Evolutionary conservation across 1,140 invertebrate species (phyloP).

Genomic region (Muscidifurax raptorellus): DNA sequence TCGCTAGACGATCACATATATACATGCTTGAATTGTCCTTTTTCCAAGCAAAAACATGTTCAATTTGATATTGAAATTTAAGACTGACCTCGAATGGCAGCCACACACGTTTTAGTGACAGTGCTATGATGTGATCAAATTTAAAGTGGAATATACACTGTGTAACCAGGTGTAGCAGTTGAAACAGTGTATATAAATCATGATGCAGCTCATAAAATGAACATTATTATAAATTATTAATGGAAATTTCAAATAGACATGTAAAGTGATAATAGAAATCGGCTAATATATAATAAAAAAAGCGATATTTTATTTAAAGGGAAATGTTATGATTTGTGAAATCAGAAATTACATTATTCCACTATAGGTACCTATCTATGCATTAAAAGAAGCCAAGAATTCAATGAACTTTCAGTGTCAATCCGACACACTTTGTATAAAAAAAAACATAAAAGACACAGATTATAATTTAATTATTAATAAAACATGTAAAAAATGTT

Average conservation of each 20-base stretch:
- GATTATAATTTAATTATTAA: slow-evolving; percentile 67
- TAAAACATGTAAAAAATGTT: slow-evolving; percentile 71
- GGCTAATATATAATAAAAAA: slow-evolving; percentile 58
- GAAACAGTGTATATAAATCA: no score
- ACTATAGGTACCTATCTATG: not conserved
- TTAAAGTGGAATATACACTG: not conserved
- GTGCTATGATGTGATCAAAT: slow-evolving; percentile 35
- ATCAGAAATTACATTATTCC: slow-evolving; percentile 51
- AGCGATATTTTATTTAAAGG: slow-evolving; percentile 32
- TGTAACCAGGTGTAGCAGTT: slow-evolving; percentile 28
- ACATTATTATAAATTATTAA: slow-evolving; percentile 41
- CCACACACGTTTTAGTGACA: slow-evolving; percentile 13
- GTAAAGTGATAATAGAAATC: slow-evolving; percentile 54
- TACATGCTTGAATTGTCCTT: not conserved
- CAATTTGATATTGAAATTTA: slow-evolving; percentile 45
- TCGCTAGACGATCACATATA: not conserved
- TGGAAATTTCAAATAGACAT: slow-evolving; percentile 52
- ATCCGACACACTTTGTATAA: slow-evolving; percentile 68
- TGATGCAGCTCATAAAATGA: not conserved
- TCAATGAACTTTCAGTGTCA: slow-evolving; percentile 58
- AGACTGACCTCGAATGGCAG: slow-evolving; percentile 40
- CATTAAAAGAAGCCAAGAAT: slow-evolving; percentile 9
- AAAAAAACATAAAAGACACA: slow-evolving; percentile 63
- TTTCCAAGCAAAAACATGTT: slow-evolving; percentile 22
- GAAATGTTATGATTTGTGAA: slow-evolving; percentile 52